Conservation (phyloP, 2,888 invertebrate genomes). For the Rhagonycha fulva region DNA sequence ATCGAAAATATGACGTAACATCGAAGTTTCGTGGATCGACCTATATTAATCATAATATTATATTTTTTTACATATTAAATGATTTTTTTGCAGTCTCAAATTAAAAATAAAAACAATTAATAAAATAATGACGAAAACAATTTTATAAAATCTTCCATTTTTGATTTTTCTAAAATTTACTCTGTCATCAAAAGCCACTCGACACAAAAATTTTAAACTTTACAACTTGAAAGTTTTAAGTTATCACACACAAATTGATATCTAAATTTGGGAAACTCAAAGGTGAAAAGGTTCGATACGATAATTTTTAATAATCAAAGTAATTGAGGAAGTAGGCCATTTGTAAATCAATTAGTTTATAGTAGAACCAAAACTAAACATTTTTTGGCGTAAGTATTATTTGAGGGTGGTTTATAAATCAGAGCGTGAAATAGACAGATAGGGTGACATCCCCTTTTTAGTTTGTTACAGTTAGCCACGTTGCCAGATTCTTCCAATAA, state of each 20-base stretch:
- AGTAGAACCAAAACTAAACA: slow-evolving; percentile 13
- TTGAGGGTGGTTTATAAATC: slow-evolving; percentile 30
- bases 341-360: neutral
- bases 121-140: too few species aligned
- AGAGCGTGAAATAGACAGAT: slow-evolving; percentile 32
- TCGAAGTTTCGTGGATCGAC: too few species aligned
- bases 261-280: neutral
- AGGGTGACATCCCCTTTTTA: slow-evolving; percentile 26
- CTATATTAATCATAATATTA: too few species aligned
- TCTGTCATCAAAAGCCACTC: neutral
- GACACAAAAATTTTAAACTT: neutral
- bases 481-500: slow-evolving; percentile 6
- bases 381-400: neutral
- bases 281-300: neutral
- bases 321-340: neutral
- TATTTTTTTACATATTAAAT: too few species aligned
- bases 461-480: neutral
- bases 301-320: neutral
- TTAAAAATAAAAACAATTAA: too few species aligned
- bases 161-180: neutral
- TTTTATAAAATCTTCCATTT: too few species aligned
- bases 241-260: neutral
- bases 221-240: neutral
- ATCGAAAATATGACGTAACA: too few species aligned
- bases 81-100: too few species aligned